These are phyloP conservation scores for Eospalax fontanierii DNA, from an alignment of 2,797 vertebrate genomes.

Conservation along the genomic window DNA sequence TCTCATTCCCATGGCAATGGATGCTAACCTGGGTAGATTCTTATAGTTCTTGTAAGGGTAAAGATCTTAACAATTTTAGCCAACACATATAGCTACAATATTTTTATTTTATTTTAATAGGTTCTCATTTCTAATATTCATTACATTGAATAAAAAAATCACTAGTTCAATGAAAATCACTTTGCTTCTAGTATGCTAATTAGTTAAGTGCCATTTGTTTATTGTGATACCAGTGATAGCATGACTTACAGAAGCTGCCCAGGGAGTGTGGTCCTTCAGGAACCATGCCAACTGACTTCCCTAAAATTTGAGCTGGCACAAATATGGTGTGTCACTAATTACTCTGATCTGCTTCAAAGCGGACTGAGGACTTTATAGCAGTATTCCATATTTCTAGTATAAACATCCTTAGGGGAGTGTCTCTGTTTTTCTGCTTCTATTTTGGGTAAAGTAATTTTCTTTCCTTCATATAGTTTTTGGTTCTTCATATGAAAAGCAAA, in stretches of 20 bases:
- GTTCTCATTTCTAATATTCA: slow-evolving; percentile 21
- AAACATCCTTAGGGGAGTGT: background rate
- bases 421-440: background rate
- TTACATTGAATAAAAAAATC: background rate
- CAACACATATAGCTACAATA: background rate
- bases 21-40: background rate
- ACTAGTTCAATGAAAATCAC: background rate
- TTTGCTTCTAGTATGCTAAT: background rate
- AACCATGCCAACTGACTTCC: background rate
- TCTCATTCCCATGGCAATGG: background rate
- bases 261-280: background rate
- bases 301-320: background rate
- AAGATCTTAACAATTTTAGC: background rate
- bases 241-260: background rate
- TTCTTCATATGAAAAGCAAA: slow-evolving; percentile 9
- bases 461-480: background rate
- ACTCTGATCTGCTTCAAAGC: background rate
- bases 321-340: background rate
- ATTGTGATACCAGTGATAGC: background rate
- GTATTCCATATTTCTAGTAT: background rate
- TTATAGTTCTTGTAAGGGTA: background rate
- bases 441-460: background rate
- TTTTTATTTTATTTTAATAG: slow-evolving; percentile 32
- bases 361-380: background rate
- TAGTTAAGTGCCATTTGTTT: background rate